Evolutionary conservation across 1,140 invertebrate genomes (phyloP).

Genomic region (Scaptomyza hsui): DNA sequence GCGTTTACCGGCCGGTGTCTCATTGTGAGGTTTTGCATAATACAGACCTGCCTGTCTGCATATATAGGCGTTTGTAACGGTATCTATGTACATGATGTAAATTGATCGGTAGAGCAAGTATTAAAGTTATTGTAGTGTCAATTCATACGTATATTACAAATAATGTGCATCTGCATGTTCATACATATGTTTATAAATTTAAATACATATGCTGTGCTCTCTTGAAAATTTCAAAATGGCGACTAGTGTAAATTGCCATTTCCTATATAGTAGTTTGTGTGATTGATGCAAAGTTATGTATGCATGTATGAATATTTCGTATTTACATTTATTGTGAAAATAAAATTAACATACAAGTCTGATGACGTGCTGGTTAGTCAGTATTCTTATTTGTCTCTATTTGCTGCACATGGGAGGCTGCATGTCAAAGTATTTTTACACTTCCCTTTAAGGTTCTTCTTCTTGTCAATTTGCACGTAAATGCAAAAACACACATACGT

Average conservation of each 20-base stretch:
- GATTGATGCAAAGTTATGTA: slow-evolving; percentile 3
- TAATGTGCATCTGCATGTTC: background rate
- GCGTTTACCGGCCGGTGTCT: slow-evolving; percentile 40
- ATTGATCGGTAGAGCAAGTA: background rate
- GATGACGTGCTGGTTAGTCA: slow-evolving; percentile 22
- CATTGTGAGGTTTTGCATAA: slow-evolving; percentile 38
- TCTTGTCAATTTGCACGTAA: slow-evolving; percentile 57
- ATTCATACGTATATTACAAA: background rate
- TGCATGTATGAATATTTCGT: slow-evolving; percentile 1
- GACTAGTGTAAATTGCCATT: slow-evolving; percentile 16
- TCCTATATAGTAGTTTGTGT: background rate
- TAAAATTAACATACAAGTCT: slow-evolving; percentile 8
- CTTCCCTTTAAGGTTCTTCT: slow-evolving; percentile 48
- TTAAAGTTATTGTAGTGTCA: background rate
- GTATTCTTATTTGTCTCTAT: background rate
- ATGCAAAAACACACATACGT: slow-evolving; percentile 50
- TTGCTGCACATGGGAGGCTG: slow-evolving; percentile 10
- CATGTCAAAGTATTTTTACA: slow-evolving; percentile 72
- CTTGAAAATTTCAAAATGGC: slow-evolving; percentile 64
- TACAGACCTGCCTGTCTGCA: slow-evolving; percentile 10
- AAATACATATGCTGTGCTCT: slow-evolving; percentile 7
- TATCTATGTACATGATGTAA: slow-evolving; percentile 4
- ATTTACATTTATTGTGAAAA: background rate
- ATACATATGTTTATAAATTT: background rate
- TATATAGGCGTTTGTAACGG: slow-evolving; percentile 10